Evolutionary conservation across 2,888 invertebrate genomes (phyloP).

Genomic region (Amphipyra berbera): DNA sequence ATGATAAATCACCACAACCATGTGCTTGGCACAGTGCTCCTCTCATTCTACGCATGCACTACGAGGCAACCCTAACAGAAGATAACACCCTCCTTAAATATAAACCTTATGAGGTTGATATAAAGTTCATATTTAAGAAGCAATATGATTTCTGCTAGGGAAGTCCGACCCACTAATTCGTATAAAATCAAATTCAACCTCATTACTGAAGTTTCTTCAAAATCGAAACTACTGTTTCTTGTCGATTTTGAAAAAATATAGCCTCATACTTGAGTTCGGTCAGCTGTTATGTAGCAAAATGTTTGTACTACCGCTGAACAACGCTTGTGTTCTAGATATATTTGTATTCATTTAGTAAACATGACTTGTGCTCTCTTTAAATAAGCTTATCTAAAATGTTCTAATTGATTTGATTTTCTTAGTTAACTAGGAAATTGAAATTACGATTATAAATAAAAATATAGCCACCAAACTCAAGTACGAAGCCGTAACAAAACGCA

Average conservation of each 20-base stretch:
- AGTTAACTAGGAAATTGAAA: no score
- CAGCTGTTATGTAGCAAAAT: slow-evolving; percentile 1
- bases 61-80: slow-evolving; percentile 66
- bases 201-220: slow-evolving; percentile 35
- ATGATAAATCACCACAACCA: slow-evolving; percentile 85
- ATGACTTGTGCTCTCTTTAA: no score
- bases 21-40: slow-evolving; percentile 85
- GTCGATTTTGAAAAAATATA: slow-evolving; percentile 46
- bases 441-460: slow-evolving; percentile 3
- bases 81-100: slow-evolving; percentile 39
- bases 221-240: slow-evolving; percentile 48
- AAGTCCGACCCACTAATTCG: slow-evolving; percentile 47
- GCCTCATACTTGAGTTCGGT: slow-evolving; percentile 48
- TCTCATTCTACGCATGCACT: slow-evolving; percentile 85
- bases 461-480: slow-evolving; percentile 48
- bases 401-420: no score
- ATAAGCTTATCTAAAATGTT: no score
- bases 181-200: slow-evolving; percentile 47
- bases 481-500: slow-evolving; percentile 62
- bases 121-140: slow-evolving; percentile 53
- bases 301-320: background rate
- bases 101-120: slow-evolving; percentile 34
- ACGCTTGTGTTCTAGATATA: background rate
- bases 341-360: no score
- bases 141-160: slow-evolving; percentile 29